Conservation (phyloP, 1,140 invertebrate species). For the Rhopalosiphum maidis region DNA sequence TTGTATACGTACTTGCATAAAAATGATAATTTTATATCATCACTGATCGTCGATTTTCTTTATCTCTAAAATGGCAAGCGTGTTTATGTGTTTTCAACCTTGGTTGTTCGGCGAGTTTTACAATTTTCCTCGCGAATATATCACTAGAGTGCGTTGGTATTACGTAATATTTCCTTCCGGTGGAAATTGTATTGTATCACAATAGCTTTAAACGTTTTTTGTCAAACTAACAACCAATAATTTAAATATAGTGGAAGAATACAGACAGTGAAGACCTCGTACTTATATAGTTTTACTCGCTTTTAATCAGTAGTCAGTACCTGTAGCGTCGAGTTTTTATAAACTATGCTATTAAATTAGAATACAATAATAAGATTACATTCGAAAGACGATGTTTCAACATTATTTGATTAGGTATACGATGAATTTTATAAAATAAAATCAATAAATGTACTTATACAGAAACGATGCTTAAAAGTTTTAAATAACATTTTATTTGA, state of each 20-base stretch:
- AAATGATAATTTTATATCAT: conserved; percentile 6
- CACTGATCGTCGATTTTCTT: neutral
- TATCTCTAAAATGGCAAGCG: neutral
- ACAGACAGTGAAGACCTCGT: neutral
- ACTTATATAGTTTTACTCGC: neutral
- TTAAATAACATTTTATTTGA: neutral
- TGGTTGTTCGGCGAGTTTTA: neutral
- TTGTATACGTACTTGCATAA: neutral
- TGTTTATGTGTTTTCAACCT: neutral
- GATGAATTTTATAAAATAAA: neutral
- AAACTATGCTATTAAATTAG: neutral
- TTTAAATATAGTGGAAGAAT: neutral
- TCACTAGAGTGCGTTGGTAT: conserved; percentile 13
- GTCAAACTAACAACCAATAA: neutral
- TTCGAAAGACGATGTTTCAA: neutral
- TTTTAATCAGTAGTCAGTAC: neutral
- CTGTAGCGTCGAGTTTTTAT: neutral
- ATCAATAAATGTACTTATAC: neutral
- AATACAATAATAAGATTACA: neutral
- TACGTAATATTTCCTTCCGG: neutral
- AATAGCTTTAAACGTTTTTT: neutral
- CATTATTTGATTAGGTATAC: neutral
- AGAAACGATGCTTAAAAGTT: neutral
- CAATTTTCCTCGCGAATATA: neutral
- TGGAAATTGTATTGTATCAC: neutral